Evolutionary conservation across 2,113 vertebrate species (phyloP).

Genomic region (Prunella fulvescens): DNA sequence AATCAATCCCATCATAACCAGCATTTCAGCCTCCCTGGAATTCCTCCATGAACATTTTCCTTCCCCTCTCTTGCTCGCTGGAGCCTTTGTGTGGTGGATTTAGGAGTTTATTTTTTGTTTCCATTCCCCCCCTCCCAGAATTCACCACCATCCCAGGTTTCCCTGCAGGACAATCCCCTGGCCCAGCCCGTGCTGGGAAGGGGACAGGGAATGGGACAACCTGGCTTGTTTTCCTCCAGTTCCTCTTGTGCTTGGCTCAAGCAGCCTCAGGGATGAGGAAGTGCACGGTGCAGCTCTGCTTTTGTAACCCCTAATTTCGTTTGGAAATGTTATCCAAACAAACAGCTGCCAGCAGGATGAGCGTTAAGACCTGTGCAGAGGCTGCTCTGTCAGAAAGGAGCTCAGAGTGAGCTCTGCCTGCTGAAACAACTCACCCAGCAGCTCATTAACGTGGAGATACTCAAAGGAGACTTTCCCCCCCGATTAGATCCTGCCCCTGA

Average conservation of each 20-base stretch:
- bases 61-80: background rate
- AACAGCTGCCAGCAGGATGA: constrained; percentile 21
- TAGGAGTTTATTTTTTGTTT: background rate
- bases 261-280: background rate
- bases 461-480: background rate
- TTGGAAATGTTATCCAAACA: constrained; percentile 44
- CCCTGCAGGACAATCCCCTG: background rate
- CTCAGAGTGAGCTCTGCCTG: constrained; percentile 29
- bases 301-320: background rate
- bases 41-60: background rate
- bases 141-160: background rate
- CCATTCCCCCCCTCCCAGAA: background rate
- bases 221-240: background rate
- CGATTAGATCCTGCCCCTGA: constrained; percentile 33
- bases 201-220: background rate
- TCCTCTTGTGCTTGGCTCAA: background rate
- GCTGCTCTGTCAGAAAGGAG: background rate
- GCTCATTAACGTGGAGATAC: constrained; percentile 5
- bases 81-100: background rate
- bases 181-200: background rate
- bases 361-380: background rate
- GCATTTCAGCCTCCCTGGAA: background rate
- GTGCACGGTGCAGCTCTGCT: background rate
- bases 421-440: constrained; percentile 24
- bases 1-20: background rate